Base-by-base conservation (phyloP, 2,888 invertebrate species). In the Drosophila bunnanda region DNA sequence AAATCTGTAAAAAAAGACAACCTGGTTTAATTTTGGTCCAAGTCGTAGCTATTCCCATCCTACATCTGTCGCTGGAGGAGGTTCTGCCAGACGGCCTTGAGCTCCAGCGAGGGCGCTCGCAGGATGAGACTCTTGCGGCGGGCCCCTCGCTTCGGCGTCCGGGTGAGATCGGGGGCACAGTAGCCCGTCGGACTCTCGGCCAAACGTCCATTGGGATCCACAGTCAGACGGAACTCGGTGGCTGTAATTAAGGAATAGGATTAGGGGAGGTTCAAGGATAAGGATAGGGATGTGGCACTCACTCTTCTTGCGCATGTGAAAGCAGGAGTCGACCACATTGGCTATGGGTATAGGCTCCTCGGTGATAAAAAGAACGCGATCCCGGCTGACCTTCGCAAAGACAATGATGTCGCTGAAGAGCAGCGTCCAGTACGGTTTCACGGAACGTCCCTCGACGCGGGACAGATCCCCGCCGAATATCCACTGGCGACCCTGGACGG, bases 11-110 rank as follows among this genome's bases (percentile, higher is more conserved):
- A 7, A 1, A 4, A 1, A 12, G 2, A 6, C 2, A 20, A 2
- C 6, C 6, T 4, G 28, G 4, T 9, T 32, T 3, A 13, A 4
- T 7, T 5, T 13, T 22, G 2, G 1, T 17, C 2, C 0, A 6
- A 13, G 28, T 30, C 4, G 1, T 0, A 5, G 6, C 2, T 32
- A 10, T 10, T 1, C 9, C 0, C 0, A 22, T 10, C 95, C 95
- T 93, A 97, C 97, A 97, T 96, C 93, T 97, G 97, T 75, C 97
- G 94, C 89, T 97, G 96, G 28, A 97, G 93, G 64, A 97, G 93
- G 92, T 97, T 97, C 93, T 97, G 97, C 97, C 97, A 97, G 10
- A 97, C 97, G 39, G 97, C 97, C 91, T 97, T 97, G 41, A 97
- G 92, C 91, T 97, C 97, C 67, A 96, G 94, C 1, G 96, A 96